Base-by-base conservation (phyloP, 1,140 invertebrate species). In the Aphidius ervi region DNA sequence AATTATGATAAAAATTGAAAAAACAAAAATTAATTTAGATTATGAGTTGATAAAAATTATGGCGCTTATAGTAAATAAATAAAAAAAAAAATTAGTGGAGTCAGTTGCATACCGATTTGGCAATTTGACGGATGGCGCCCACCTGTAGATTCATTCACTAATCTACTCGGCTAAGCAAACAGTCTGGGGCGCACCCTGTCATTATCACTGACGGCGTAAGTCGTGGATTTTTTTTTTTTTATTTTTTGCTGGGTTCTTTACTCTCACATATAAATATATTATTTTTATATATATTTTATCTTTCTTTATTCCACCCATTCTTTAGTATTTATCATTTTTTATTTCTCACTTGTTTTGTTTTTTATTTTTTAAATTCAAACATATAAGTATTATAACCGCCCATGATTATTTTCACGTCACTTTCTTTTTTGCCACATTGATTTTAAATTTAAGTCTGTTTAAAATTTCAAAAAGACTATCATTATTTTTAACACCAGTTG, bases 111-210 rank as follows among this genome's bases (percentile, higher is more conserved):
- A 20, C 52, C 41, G 50, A 46, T 48, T 40, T 53, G 60, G 54
- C 67, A 66, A 67, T 70, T 74, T 79, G 77, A 79, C 76, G 76
- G 75, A 79, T 78, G 76, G 76, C 73, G 77, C 76, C 77, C 77
- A 79, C 77, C 77, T 79, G 77, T 79, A 74, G 77, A 79, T 78
- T 78, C 77, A 78, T 79, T 78, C 77, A 79, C 77, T 79, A 79
- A 79, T 78, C 75, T 78, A 67, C 70, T 76, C 71, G 74, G 1
- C 77, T 79, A 79, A 78, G 77, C 77, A 79, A 79, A 79, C 76
- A 79, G 73, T 70, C 70, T 66, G 68, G 70, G 69, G 56, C 71
- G 71, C 71, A 78, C 70, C 77, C 52, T 63, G 41, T 61, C 61
- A 53, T 79, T 79, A 79, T 72, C 72, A 74, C 71, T 79, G 76